Evolutionary conservation across 35 echinoderm and acorn worm genomes (phyloP), one percentile per base, ranked within the genome.

Genomic region (Hemicentrotus pulcherrimus): DNA sequence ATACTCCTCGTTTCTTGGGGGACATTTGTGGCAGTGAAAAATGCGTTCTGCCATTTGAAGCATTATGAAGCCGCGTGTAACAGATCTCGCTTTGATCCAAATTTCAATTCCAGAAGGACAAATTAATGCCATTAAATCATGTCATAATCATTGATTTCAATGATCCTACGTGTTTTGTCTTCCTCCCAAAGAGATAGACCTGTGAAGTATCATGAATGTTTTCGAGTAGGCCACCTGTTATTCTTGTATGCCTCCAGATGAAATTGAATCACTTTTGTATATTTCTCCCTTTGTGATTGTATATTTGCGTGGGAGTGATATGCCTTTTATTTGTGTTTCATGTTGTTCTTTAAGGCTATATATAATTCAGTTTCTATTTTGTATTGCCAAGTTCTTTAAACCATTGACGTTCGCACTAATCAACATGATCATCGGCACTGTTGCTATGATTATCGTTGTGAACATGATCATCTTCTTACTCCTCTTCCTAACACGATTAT

Each of bases 61-160:
- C 88, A 90, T 13, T 90, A 6, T 33, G 12, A 90, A 33, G 32
- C 32, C 88, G 15, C 88, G 88, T 90, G 88, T 47, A 90, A 90
- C 32, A 47, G 88, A 90, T 90, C 46, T 90, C 12, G 32, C 32
- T 31, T 15, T 90, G 32, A 90, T 90, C 88, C 88, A 90, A 90
- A 47, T 47, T 90, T 90, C 88, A 90, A 90, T 90, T 47, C 88
- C 88, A 47, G 88, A 90, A 90, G 46, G 88, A 41, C 19, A 90
- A 45, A 90, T 90, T 90, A 90, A 47, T 47, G 88, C 46, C 88
- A 90, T 90, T 90, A 90, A 90, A 90, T 90, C 88, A 90, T 90
- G 46, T 90, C 88, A 90, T 45, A 45, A 45, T 90, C 32, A 47
- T 47, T 90, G 88, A 90, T 90, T 90, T 90, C 88, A 45, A 33